A percentile compares a stretch with the other conserved stretches of the same genome.
These are phyloP conservation scores for Hermaeophaga mercurialis DNA, from an alignment of 2,888 invertebrate species.

Conservation along the genomic window DNA sequence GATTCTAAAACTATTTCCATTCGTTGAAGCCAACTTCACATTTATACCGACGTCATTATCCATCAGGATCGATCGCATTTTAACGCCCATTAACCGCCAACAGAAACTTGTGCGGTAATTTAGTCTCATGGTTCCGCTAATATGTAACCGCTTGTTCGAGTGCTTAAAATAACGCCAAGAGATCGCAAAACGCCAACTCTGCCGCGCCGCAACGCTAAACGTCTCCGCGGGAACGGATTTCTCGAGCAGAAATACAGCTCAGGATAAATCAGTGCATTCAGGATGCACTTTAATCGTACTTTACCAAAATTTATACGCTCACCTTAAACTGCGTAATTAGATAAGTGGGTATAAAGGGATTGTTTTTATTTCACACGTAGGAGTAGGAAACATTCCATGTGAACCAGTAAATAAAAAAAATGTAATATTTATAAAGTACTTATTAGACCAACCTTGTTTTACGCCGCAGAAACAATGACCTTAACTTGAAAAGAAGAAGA, in stretches of 20 bases:
- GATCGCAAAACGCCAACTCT: background rate
- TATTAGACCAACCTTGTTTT: no score
- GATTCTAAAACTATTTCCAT: conserved; percentile 17
- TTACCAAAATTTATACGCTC: no score
- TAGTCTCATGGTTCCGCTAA: conserved; percentile 25
- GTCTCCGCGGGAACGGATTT: background rate
- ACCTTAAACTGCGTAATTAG: no score
- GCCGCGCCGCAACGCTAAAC: conserved; percentile 12
- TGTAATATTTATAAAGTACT: no score
- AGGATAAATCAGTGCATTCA: conserved; percentile 4
- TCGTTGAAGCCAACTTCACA: conserved; percentile 22
- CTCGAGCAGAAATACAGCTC: background rate
- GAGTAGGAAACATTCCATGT: no score
- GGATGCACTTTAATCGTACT: conserved; percentile 11
- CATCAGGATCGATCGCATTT: conserved; percentile 27
- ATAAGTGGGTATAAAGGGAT: no score
- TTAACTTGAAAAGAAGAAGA: no score
- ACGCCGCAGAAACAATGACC: no score
- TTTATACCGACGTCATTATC: conserved; percentile 26
- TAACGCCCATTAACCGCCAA: conserved; percentile 30
- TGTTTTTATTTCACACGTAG: no score
- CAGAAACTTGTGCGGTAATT: conserved; percentile 31
- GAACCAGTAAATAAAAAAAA: no score
- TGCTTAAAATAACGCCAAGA: conserved; percentile 26
- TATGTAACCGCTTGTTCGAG: conserved; percentile 27